Percentiles rank a stretch among this genome's conserved stretches.
These are phyloP conservation scores for Arctopsyche grandis DNA, from an alignment of 1,140 invertebrate genomes.

Conservation along the genomic window DNA sequence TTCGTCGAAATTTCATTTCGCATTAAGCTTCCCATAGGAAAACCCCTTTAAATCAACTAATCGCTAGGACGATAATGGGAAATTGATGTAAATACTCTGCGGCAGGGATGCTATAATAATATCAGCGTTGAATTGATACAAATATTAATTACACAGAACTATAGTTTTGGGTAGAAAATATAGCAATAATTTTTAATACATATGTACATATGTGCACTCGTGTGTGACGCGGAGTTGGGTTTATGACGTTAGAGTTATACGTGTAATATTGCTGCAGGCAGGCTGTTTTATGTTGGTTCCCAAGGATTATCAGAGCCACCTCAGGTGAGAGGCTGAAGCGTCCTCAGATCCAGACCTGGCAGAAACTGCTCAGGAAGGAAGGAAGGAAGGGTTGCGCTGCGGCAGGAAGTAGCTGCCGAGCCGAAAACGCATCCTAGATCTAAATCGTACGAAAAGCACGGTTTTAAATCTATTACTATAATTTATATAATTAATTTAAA, in stretches of 20 bases:
- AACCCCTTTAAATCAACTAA: constrained; percentile 19
- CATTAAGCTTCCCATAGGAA: constrained; percentile 14
- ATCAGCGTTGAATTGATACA: not conserved
- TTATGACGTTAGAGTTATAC: not conserved
- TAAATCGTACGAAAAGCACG: not conserved
- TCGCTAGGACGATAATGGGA: not conserved
- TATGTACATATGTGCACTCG: not conserved
- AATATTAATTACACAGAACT: not conserved
- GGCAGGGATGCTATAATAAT: not conserved
- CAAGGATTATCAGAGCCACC: constrained; percentile 28
- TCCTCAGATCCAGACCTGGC: not conserved
- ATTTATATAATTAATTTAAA: constrained; percentile 16
- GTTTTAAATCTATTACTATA: no score
- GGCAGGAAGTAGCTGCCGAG: constrained; percentile 32
- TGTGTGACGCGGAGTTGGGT: not conserved
- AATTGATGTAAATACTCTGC: constrained; percentile 6
- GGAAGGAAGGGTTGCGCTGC: constrained; percentile 36
- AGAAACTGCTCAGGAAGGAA: constrained; percentile 28
- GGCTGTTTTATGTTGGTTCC: not conserved
- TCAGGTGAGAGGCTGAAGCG: constrained; percentile 28
- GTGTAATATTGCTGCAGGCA: not conserved
- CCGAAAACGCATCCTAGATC: constrained; percentile 37
- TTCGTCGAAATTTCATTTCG: not conserved
- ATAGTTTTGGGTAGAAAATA: not conserved
- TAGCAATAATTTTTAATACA: not conserved